Percentiles rank a stretch among this genome's conserved stretches.
Conservation (phyloP, 2,797 vertebrate genomes). For the Pseudomugil gertrudae region DNA sequence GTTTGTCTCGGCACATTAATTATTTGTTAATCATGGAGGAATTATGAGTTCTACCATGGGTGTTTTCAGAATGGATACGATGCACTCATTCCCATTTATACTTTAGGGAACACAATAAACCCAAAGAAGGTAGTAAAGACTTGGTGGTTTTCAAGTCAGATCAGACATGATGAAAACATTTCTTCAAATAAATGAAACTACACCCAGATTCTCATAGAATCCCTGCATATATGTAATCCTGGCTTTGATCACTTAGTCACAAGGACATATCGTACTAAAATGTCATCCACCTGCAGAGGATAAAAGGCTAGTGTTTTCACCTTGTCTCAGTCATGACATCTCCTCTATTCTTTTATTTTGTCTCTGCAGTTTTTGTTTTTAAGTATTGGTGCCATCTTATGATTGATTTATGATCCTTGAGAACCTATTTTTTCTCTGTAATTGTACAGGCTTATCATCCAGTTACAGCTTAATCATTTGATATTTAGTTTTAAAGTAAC, state of each 20-base stretch:
- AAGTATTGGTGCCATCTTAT: constrained; percentile 43
- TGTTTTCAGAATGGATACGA: constrained; percentile 24
- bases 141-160: constrained; percentile 9
- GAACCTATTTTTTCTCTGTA: constrained; percentile 4
- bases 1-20: constrained; percentile 1
- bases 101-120: constrained; percentile 1
- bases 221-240: constrained; percentile 14
- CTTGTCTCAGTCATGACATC: constrained; percentile 42
- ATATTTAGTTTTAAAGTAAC: neutral
- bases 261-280: constrained; percentile 43
- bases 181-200: constrained; percentile 18
- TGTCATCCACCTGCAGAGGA: constrained; percentile 69
- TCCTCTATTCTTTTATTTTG: constrained; percentile 50
- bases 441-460: constrained; percentile 10
- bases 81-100: neutral
- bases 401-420: constrained; percentile 55
- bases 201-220: constrained; percentile 5
- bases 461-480: constrained; percentile 3
- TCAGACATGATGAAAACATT: constrained; percentile 20
- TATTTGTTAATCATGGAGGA: constrained; percentile 7
- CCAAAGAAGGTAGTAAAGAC: constrained; percentile 10
- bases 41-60: neutral
- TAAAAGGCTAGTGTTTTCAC: constrained; percentile 56
- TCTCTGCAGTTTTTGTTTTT: constrained; percentile 23
- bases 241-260: constrained; percentile 43